These are phyloP conservation scores for Isotomurus palustris DNA, from an alignment of 2,888 invertebrate genomes.

Conservation along the genomic window DNA sequence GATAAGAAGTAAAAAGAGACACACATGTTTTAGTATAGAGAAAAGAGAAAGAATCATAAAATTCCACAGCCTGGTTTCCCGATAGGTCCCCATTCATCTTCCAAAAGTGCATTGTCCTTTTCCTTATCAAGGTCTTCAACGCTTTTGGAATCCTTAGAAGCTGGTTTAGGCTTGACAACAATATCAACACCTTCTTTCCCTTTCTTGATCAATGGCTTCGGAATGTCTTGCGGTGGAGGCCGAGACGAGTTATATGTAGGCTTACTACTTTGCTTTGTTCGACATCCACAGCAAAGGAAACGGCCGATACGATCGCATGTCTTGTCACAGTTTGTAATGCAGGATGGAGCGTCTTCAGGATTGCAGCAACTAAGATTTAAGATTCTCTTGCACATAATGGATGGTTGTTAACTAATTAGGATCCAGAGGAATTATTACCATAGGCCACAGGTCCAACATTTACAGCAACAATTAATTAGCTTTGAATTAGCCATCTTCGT, in stretches of 20 bases:
- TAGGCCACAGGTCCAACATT: conserved; percentile 18
- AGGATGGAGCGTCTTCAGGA: too few species aligned
- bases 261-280: neutral
- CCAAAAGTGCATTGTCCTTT: neutral
- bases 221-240: neutral
- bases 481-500: conserved; percentile 8
- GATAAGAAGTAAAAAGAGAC: neutral
- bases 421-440: conserved; percentile 8
- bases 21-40: neutral
- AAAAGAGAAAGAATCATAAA: neutral
- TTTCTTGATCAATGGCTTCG: neutral
- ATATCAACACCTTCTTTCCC: neutral
- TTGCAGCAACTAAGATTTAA: too few species aligned
- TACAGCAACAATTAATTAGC: conserved; percentile 1
- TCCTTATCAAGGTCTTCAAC: neutral
- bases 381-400: neutral
- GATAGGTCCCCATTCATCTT: conserved; percentile 4
- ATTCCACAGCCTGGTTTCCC: conserved; percentile 2
- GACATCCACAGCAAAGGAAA: conserved; percentile 1
- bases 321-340: neutral
- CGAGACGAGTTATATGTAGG: neutral
- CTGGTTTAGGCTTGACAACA: neutral
- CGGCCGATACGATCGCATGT: neutral
- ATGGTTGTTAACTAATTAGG: neutral
- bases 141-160: neutral